These are phyloP conservation scores for Poeciliopsis occidentalis DNA, from an alignment of 2,113 vertebrate species.

Conservation along the genomic window DNA sequence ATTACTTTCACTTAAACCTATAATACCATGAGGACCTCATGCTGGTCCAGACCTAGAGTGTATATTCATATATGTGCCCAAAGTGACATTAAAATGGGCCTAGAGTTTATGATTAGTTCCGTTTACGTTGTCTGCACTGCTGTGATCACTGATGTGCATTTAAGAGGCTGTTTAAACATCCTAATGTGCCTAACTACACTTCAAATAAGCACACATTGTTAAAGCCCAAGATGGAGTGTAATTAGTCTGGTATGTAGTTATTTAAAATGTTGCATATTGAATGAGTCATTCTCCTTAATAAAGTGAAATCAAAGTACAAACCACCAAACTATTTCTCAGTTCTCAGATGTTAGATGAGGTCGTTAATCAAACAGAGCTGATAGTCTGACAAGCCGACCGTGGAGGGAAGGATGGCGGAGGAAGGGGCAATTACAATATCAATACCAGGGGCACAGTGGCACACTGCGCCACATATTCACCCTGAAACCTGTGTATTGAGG, in stretches of 20 bases:
- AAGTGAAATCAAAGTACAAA: neutral
- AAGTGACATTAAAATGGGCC: no score
- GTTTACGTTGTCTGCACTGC: neutral
- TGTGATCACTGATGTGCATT: neutral
- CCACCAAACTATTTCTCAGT: neutral
- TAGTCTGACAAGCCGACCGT: constrained; percentile 26
- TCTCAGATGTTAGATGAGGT: neutral
- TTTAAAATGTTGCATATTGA: neutral
- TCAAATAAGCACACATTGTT: neutral
- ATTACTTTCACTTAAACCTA: no score
- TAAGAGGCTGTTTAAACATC: neutral
- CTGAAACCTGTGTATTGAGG: constrained; percentile 57
- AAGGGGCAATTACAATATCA: constrained; percentile 61
- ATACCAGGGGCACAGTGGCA: constrained; percentile 21
- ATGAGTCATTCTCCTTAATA: neutral
- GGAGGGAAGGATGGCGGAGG: constrained; percentile 10
- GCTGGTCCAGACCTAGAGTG: no score
- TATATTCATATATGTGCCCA: no score
- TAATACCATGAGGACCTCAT: no score
- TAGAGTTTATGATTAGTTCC: no score
- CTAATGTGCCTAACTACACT: neutral
- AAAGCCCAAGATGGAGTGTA: neutral
- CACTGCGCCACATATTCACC: constrained; percentile 52
- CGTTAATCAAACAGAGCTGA: constrained; percentile 30
- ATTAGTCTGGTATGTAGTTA: neutral